Conservation (phyloP, 1,140 invertebrate genomes). For the Triops cancriformis region DNA sequence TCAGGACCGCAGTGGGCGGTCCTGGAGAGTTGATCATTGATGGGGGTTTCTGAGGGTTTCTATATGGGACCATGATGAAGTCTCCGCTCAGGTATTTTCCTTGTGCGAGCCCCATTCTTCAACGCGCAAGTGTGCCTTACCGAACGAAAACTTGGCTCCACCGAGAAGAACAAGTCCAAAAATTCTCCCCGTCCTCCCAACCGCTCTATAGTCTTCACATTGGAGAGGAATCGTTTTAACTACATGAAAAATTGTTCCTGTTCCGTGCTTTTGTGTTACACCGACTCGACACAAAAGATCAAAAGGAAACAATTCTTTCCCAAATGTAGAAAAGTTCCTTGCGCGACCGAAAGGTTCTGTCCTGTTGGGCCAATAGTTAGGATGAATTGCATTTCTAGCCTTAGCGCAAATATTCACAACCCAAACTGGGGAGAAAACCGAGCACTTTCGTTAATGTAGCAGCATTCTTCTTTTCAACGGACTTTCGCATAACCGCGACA, state of each 20-base stretch:
- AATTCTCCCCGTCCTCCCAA: background rate
- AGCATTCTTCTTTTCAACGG: too few relatives aligned
- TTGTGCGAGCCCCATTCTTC: too few relatives aligned
- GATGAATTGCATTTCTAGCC: constrained; percentile 1
- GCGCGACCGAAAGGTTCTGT: background rate
- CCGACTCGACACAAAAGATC: background rate
- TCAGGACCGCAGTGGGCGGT: constrained; percentile 11
- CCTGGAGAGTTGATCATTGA: constrained; percentile 1
- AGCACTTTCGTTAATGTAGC: too few relatives aligned
- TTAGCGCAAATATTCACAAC: background rate
- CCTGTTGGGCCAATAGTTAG: background rate
- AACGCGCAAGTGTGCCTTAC: too few relatives aligned
- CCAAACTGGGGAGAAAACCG: background rate
- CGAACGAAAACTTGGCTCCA: background rate
- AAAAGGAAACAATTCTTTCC: background rate
- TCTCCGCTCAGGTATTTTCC: background rate
- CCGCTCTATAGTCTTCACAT: background rate
- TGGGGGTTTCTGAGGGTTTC: background rate
- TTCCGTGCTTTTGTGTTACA: background rate
- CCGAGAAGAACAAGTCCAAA: background rate
- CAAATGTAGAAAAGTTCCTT: background rate
- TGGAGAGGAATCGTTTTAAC: background rate
- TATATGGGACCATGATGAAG: background rate
- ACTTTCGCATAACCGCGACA: too few relatives aligned
- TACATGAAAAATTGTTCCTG: background rate